These are phyloP conservation scores for Brassicogethes aeneus DNA, from an alignment of 2,888 invertebrate genomes.

Conservation along the genomic window DNA sequence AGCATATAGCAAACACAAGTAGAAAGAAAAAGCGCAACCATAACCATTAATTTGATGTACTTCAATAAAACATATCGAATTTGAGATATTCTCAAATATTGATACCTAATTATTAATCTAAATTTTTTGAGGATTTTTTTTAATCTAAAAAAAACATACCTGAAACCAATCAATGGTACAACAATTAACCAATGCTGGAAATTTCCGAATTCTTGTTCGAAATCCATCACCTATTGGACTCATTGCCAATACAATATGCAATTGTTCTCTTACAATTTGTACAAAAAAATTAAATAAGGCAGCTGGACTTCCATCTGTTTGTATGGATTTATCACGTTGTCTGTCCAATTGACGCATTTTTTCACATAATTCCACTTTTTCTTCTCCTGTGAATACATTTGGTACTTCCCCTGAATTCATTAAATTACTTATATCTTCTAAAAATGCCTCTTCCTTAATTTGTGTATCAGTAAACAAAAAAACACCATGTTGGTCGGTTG, in stretches of 20 bases:
- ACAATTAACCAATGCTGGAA: slow-evolving; percentile 88
- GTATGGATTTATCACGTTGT: slow-evolving; percentile 73
- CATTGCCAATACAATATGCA: slow-evolving; percentile 85
- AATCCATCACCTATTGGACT: slow-evolving; percentile 84
- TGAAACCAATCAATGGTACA: slow-evolving; percentile 97
- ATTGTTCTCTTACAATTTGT: slow-evolving; percentile 76
- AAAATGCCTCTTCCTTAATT: slow-evolving; percentile 86
- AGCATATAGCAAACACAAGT: too few relatives aligned
- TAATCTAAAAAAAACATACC: slow-evolving; percentile 32
- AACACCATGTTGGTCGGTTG: slow-evolving; percentile 77
- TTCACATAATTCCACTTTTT: slow-evolving; percentile 83
- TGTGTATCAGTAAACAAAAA: slow-evolving; percentile 89
- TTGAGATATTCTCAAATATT: background rate
- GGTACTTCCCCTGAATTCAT: slow-evolving; percentile 91
- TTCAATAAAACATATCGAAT: slow-evolving; percentile 1
- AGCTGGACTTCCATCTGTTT: slow-evolving; percentile 87
- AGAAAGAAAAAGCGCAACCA: slow-evolving; percentile 1
- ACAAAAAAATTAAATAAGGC: slow-evolving; percentile 89
- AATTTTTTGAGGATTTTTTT: background rate
- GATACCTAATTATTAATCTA: too few relatives aligned
- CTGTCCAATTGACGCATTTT: slow-evolving; percentile 89
- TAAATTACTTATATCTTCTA: slow-evolving; percentile 89
- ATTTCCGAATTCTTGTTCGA: slow-evolving; percentile 74
- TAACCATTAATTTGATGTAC: too few relatives aligned
- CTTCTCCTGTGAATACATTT: slow-evolving; percentile 77